phyloP scores from a whole-genome alignment of 2,113 vertebrate genomes.

The Tyrannus savana region DNA sequence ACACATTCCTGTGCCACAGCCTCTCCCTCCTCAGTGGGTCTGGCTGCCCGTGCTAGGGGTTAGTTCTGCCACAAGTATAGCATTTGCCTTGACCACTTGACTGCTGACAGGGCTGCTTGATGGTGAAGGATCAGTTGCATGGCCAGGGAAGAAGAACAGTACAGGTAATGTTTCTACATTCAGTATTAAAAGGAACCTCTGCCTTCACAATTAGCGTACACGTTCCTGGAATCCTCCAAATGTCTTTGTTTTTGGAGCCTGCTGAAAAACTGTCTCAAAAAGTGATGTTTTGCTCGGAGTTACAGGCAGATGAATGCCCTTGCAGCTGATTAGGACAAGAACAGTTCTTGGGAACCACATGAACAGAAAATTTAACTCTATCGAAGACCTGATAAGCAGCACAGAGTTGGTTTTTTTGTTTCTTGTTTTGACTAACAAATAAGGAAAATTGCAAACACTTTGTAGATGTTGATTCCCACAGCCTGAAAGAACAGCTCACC shows the following conservation, averaged over 20 bases:
- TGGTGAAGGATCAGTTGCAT: neutral
- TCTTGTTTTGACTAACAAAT: neutral
- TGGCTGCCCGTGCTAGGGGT: neutral
- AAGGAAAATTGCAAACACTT: neutral
- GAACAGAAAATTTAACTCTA: neutral
- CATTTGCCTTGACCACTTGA: neutral
- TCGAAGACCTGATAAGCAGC: fast-evolving
- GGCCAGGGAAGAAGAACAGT: neutral
- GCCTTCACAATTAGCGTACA: neutral
- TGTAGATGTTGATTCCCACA: neutral
- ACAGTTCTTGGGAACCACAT: neutral
- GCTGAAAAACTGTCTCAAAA: neutral
- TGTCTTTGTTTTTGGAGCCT: neutral
- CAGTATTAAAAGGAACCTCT: neutral
- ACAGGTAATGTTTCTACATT: neutral
- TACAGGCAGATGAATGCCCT: neutral
- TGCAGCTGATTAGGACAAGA: neutral
- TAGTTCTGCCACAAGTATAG: neutral
- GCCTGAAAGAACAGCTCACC: neutral
- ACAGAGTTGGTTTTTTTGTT: neutral
- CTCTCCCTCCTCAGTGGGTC: neutral
- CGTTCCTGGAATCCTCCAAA: neutral
- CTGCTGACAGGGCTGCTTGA: neutral
- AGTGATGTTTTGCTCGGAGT: neutral
- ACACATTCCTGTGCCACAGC: neutral